phyloP scores from a whole-genome alignment of 2,113 vertebrate species.

The Lepisosteus osseus region DNA sequence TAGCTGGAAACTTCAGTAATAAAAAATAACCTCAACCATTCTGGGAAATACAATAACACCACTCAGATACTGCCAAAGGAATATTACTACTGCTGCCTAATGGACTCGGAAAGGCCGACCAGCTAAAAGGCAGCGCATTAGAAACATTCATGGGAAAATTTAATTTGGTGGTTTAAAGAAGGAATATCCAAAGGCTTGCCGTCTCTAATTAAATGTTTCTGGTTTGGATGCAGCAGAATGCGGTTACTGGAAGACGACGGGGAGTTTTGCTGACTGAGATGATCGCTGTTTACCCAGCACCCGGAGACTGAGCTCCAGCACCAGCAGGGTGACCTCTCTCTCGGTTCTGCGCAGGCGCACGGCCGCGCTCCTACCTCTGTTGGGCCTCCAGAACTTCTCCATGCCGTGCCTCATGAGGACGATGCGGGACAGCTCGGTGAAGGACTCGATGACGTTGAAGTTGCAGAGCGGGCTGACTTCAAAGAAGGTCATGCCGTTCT shows the following conservation, averaged over 20 bases:
- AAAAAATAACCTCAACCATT: neutral
- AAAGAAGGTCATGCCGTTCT: slow-evolving; percentile 97
- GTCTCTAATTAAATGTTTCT: slow-evolving; percentile 29
- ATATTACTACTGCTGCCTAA: slow-evolving; percentile 21
- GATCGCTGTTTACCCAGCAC: neutral
- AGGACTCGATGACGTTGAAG: slow-evolving; percentile 97
- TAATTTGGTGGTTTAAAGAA: slow-evolving; percentile 7
- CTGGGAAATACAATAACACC: slow-evolving; percentile 17
- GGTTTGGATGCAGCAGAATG: slow-evolving; percentile 13
- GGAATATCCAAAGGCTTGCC: slow-evolving; percentile 13
- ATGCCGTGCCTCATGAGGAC: slow-evolving; percentile 97
- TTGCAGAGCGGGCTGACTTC: slow-evolving; percentile 97
- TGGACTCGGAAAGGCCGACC: neutral
- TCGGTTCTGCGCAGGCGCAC: no score
- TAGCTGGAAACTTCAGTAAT: slow-evolving; percentile 15
- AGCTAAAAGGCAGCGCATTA: neutral
- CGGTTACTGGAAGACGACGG: slow-evolving; percentile 17
- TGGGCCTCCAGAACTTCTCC: slow-evolving; percentile 98
- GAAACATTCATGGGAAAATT: slow-evolving; percentile 19
- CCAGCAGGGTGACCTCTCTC: no score
- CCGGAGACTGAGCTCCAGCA: no score
- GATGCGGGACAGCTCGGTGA: slow-evolving; percentile 93
- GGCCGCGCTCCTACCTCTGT: slow-evolving; percentile 73
- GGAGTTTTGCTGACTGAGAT: slow-evolving; percentile 10
- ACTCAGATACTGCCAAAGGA: slow-evolving; percentile 6